These are phyloP conservation scores for Congeria kusceri DNA, from an alignment of 2,888 invertebrate genomes.

Conservation along the genomic window DNA sequence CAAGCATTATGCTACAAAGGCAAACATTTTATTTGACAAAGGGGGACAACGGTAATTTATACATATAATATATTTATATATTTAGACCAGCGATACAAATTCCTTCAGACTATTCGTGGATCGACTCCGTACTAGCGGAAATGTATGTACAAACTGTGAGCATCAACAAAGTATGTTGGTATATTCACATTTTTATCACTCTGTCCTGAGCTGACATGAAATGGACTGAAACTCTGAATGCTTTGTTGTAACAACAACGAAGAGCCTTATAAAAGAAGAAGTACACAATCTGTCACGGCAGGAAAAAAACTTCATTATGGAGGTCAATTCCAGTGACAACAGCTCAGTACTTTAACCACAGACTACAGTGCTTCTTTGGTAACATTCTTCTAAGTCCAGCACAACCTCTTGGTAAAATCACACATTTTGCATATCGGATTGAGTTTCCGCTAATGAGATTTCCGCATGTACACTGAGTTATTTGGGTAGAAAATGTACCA, in stretches of 20 bases:
- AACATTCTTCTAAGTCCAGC: conserved; percentile 38
- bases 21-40: too few species aligned
- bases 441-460: conserved; percentile 61
- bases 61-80: too few species aligned
- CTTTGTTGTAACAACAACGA: conserved; percentile 54
- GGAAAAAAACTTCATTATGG: conserved; percentile 55
- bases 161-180: conserved; percentile 68
- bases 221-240: conserved; percentile 65
- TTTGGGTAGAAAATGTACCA: conserved; percentile 51
- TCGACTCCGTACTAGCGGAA: conserved; percentile 69
- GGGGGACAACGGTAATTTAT: too few species aligned
- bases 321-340: conserved; percentile 69
- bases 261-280: conserved; percentile 37
- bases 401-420: conserved; percentile 40
- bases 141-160: conserved; percentile 58
- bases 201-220: conserved; percentile 69
- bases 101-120: conserved; percentile 55
- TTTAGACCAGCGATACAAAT: too few species aligned
- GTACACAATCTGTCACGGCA: conserved; percentile 55
- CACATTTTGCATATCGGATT: conserved; percentile 43
- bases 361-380: conserved; percentile 55
- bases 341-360: conserved; percentile 66
- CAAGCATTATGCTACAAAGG: too few species aligned
- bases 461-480: conserved; percentile 49
- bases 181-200: conserved; percentile 72